A percentile compares a stretch with the other conserved stretches of the same genome.
phyloP scores from a whole-genome alignment of 2,888 invertebrate genomes.

The Plagodis pulveraria region DNA sequence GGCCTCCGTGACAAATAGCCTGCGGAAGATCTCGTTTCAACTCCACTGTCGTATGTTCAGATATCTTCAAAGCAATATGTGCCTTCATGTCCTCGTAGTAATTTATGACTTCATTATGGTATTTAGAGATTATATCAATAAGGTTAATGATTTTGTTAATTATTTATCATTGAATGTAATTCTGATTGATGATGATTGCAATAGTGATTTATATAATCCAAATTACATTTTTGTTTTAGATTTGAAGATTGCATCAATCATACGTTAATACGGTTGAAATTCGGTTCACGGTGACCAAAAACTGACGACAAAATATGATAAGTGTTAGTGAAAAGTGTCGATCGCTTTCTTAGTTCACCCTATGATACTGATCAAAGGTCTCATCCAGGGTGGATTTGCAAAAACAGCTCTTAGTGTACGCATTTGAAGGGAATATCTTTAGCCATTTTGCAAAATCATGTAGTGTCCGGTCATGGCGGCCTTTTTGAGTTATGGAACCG shows the following conservation, averaged over 20 bases:
- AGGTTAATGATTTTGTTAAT: slow-evolving; percentile 32
- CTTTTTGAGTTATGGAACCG: slow-evolving; percentile 63
- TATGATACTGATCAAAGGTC: slow-evolving; percentile 73
- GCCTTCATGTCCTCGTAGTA: slow-evolving; percentile 56
- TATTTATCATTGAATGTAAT: slow-evolving; percentile 31
- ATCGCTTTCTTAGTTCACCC: slow-evolving; percentile 71
- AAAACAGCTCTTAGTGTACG: slow-evolving; percentile 60
- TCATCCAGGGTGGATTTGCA: slow-evolving; percentile 57
- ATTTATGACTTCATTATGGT: slow-evolving; percentile 33
- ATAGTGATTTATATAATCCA: slow-evolving; percentile 26
- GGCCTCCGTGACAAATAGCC: slow-evolving; percentile 83
- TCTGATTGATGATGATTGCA: slow-evolving; percentile 34
- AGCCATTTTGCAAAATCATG: slow-evolving; percentile 65
- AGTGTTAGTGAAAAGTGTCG: slow-evolving; percentile 67
- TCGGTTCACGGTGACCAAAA: slow-evolving; percentile 39
- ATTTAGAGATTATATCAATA: slow-evolving; percentile 32
- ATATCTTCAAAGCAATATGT: slow-evolving; percentile 67
- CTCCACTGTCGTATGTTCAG: slow-evolving; percentile 71
- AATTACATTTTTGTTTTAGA: slow-evolving; percentile 22
- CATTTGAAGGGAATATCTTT: slow-evolving; percentile 61
- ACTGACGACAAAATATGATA: slow-evolving; percentile 62
- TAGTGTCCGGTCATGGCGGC: slow-evolving; percentile 59
- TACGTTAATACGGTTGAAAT: slow-evolving; percentile 49
- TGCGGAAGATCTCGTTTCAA: slow-evolving; percentile 76
- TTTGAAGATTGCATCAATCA: slow-evolving; percentile 25